Evolutionary conservation across 2,888 invertebrate species (phyloP).

Genomic region (Amphiduros pacificus): DNA sequence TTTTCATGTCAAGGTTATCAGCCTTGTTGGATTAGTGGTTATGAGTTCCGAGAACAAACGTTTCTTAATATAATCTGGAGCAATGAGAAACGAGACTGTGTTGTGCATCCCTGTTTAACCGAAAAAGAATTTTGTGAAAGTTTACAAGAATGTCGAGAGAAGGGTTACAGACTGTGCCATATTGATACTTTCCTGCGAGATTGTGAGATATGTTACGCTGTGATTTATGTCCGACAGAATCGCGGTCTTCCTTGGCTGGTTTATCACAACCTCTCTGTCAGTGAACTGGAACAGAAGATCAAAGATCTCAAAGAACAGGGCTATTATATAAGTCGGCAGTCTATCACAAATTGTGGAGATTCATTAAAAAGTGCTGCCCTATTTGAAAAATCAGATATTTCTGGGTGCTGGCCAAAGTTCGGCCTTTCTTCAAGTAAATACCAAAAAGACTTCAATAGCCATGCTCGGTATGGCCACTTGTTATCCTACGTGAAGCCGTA

Average conservation of each 20-base stretch:
- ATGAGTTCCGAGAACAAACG: slow-evolving; percentile 15
- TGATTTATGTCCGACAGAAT: slow-evolving; percentile 7
- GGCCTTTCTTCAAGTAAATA: slow-evolving; percentile 12
- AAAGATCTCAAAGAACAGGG: slow-evolving; percentile 10
- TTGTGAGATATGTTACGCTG: slow-evolving; percentile 1
- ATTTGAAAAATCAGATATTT: slow-evolving; percentile 5
- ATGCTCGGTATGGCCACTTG: slow-evolving; percentile 22
- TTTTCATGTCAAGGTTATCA: slow-evolving; percentile 9
- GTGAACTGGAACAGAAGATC: slow-evolving; percentile 6
- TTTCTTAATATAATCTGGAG: slow-evolving; percentile 37
- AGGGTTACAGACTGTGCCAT: slow-evolving; percentile 10
- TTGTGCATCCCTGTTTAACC: background rate
- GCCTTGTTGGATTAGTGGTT: slow-evolving; percentile 17
- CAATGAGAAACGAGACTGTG: slow-evolving; percentile 11
- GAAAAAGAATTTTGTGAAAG: slow-evolving; percentile 6
- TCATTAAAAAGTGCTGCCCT: slow-evolving; percentile 9
- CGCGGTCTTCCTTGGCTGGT: slow-evolving; percentile 6
- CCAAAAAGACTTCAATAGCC: slow-evolving; percentile 11
- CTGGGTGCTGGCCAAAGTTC: slow-evolving; percentile 10
- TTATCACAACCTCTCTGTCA: slow-evolving; percentile 3
- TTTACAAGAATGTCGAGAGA: slow-evolving; percentile 3
- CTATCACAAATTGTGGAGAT: background rate
- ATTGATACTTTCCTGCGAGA: slow-evolving; percentile 3
- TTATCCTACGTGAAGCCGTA: slow-evolving; percentile 18
- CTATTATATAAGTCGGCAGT: slow-evolving; percentile 9